Evolutionary conservation across 92 coral and sea anemone species (phyloP).

Genomic region (Ricordea florida): DNA sequence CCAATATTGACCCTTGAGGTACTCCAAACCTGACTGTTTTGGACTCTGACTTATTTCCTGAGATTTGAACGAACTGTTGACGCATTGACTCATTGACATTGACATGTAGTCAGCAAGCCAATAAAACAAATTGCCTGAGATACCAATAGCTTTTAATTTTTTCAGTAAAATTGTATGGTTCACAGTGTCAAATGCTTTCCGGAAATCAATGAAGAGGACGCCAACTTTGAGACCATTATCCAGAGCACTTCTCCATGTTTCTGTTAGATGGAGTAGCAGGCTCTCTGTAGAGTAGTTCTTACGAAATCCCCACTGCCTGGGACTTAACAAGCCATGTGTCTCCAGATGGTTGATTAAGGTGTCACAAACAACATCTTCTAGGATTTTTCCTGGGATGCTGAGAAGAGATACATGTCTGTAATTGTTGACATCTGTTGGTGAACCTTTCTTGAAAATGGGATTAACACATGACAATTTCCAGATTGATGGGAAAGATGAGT

Average conservation of each 20-base stretch:
- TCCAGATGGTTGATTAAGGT: background rate
- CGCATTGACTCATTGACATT: background rate
- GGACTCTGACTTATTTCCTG: conserved; percentile 1
- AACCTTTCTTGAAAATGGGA: background rate
- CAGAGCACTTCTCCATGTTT: too few species aligned
- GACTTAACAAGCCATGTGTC: background rate
- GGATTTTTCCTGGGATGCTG: too few species aligned
- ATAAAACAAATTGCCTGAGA: too few species aligned
- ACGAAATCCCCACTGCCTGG: background rate
- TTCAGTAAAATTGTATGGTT: too few species aligned
- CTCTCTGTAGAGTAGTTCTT: background rate
- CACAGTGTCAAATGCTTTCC: too few species aligned
- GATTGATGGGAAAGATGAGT: background rate
- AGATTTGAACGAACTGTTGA: background rate
- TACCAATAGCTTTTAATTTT: too few species aligned
- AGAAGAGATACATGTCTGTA: conserved; percentile 1
- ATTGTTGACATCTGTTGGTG: background rate
- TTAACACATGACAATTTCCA: conserved; percentile 2
- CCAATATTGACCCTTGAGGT: too few species aligned
- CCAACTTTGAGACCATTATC: too few species aligned
- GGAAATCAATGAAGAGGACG: too few species aligned
- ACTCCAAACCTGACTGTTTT: background rate
- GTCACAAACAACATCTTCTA: background rate
- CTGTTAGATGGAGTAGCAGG: too few species aligned
- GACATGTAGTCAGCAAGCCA: too few species aligned